Evolutionary conservation across 2,113 vertebrate genomes (phyloP), one percentile per base, ranked within the genome.

Genomic region (Nibea albiflora): DNA sequence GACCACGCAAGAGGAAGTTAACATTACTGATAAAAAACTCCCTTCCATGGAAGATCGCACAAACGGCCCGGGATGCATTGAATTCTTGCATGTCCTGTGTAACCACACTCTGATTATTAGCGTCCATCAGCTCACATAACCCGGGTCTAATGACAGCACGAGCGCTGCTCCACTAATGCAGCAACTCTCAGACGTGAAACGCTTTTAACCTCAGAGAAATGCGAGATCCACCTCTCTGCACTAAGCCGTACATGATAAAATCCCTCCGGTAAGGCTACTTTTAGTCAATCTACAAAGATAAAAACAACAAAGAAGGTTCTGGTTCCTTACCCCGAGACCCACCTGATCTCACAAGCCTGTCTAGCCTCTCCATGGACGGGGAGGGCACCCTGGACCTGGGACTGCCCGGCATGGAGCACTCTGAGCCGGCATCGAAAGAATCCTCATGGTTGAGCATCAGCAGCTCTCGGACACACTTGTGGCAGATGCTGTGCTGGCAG

Each of bases 401-500:
- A 81, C 98, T 99, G 78, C 98, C 96, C 11, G 96, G 97, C 88
- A 95, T 92, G 31, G 98, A 99, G 83, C 95, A 95, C 92, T 99
- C 98, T 0, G 97, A 99, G 1, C 96, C 97, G 4, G 95, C 95
- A 26, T 99, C 98, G 42, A 96, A 94, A 0, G 96, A 96, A 86
- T 99, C 98, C 56, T 99, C 98, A 24, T 96, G 85, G 49, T 95
- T 95, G 46, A 97, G 93, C 84, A 97, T 91, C n/a, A 98, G 95
- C 89, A 98, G 95, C 89, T 99, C 98, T 83, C 96, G 95, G 47
- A 99, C 95, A 75, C 98, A 99, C 85, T 98, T 98, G 93, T 99
- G 98, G 90, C 98, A 99, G 85, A 99, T 73, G 75, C 96, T 99
- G 89, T 99, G 98, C 91, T 99, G 98, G 88, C 98, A 99, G 24